Conservation (phyloP, 2,888 invertebrate species). For the Amaurobius ferox region DNA sequence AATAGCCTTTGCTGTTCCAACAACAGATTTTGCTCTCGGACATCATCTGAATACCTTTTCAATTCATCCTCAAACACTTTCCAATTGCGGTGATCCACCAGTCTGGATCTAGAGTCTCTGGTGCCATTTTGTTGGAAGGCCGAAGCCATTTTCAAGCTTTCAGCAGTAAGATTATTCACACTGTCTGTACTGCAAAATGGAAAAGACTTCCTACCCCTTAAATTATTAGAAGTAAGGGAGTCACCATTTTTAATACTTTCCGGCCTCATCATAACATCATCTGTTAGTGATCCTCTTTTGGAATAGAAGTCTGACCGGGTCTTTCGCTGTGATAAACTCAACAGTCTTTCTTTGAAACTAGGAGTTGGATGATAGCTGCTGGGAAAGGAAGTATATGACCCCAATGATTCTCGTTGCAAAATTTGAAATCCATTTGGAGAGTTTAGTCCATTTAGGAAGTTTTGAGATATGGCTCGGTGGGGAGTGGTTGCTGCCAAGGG, state of each 20-base stretch:
- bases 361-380: conserved; percentile 62
- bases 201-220: not conserved
- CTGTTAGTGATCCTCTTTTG: conserved; percentile 49
- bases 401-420: conserved; percentile 25
- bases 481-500: conserved; percentile 22
- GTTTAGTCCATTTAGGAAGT: conserved; percentile 23
- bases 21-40: conserved; percentile 48
- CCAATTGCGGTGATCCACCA: conserved; percentile 72
- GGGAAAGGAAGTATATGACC: conserved; percentile 69
- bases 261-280: conserved; percentile 11
- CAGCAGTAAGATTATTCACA: conserved; percentile 27
- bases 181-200: conserved; percentile 42
- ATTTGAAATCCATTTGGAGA: conserved; percentile 19
- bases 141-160: not conserved
- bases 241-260: not conserved
- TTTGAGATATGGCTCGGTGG: conserved; percentile 47
- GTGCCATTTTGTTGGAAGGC: not conserved
- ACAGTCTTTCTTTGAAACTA: conserved; percentile 28
- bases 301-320: conserved; percentile 33
- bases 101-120: conserved; percentile 17
- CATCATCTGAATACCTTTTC: conserved; percentile 42
- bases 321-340: conserved; percentile 32
- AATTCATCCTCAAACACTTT: conserved; percentile 67
- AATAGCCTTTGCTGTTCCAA: conserved; percentile 28
- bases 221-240: not conserved